Percentiles rank a stretch among this genome's conserved stretches.
phyloP scores from a whole-genome alignment of 2,113 vertebrate genomes.

The Chaetura pelagica region DNA sequence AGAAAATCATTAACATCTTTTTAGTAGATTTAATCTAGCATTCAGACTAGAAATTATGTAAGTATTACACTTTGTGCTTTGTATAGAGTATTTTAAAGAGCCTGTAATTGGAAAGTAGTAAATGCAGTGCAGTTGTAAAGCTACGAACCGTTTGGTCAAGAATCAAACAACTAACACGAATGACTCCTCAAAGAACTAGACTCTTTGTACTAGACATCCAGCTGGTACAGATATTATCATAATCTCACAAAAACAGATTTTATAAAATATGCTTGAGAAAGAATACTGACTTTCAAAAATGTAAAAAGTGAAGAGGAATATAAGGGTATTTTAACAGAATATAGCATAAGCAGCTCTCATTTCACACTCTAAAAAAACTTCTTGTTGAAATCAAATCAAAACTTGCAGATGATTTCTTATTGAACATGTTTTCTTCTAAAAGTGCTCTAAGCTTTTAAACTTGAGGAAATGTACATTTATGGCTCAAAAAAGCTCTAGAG shows the following conservation, averaged over 20 bases:
- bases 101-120: neutral
- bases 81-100: neutral
- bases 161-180: constrained; percentile 19
- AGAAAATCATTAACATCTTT: neutral
- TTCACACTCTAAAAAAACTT: neutral
- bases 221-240: constrained; percentile 52
- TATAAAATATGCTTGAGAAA: constrained; percentile 56
- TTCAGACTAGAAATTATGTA: neutral
- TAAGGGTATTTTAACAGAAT: constrained; percentile 9
- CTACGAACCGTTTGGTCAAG: constrained; percentile 49
- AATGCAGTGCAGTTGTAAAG: neutral
- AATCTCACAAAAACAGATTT: constrained; percentile 51
- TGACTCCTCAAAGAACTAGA: constrained; percentile 32
- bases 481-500: neutral
- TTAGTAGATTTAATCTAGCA: neutral
- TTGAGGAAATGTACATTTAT: neutral
- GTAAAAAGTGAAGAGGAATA: constrained; percentile 33
- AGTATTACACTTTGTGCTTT: neutral
- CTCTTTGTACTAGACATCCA: constrained; percentile 43
- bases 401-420: neutral
- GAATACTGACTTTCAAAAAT: constrained; percentile 22
- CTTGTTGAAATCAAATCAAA: constrained; percentile 14
- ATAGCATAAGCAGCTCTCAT: constrained; percentile 11
- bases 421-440: neutral
- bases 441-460: neutral